phyloP scores from a whole-genome alignment of 2,113 vertebrate genomes.

The Oncorhynchus kisutch region DNA sequence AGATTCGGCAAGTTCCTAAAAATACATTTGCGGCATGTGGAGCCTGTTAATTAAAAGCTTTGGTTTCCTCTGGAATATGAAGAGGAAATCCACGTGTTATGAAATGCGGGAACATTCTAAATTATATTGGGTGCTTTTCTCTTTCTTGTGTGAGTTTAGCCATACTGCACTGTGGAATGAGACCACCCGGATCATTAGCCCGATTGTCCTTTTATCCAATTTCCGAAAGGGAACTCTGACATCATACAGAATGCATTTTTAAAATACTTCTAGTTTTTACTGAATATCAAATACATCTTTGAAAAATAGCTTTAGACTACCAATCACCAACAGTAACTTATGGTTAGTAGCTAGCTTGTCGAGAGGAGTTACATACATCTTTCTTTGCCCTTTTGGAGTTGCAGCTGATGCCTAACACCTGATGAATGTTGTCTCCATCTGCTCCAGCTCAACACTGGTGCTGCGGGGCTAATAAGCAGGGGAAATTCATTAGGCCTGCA shows the following conservation, averaged over 20 bases:
- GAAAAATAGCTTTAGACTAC: background rate
- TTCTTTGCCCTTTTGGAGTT: slow-evolving; percentile 51
- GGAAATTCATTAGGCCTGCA: slow-evolving; percentile 59
- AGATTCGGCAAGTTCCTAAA: slow-evolving; percentile 48
- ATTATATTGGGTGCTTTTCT: no score
- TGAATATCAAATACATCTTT: background rate
- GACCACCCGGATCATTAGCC: no score
- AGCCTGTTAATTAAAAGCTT: slow-evolving; percentile 65
- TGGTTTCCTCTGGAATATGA: slow-evolving; percentile 45
- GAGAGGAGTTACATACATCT: slow-evolving; percentile 48
- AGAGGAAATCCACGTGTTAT: slow-evolving; percentile 44
- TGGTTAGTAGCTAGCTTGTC: slow-evolving; percentile 40
- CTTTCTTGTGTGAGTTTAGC: no score
- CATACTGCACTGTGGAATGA: no score
- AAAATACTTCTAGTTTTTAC: no score
- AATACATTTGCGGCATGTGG: slow-evolving; percentile 49
- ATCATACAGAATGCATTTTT: no score
- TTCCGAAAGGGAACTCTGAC: no score
- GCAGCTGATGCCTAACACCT: slow-evolving; percentile 57
- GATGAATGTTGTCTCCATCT: slow-evolving; percentile 61
- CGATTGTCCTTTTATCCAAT: no score
- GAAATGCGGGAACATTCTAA: slow-evolving; percentile 8
- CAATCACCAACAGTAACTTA: slow-evolving; percentile 36
- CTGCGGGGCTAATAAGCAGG: slow-evolving; percentile 52
- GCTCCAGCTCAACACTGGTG: slow-evolving; percentile 33